Conservation (phyloP, 2,888 invertebrate genomes). For the Drosophila formosana region DNA sequence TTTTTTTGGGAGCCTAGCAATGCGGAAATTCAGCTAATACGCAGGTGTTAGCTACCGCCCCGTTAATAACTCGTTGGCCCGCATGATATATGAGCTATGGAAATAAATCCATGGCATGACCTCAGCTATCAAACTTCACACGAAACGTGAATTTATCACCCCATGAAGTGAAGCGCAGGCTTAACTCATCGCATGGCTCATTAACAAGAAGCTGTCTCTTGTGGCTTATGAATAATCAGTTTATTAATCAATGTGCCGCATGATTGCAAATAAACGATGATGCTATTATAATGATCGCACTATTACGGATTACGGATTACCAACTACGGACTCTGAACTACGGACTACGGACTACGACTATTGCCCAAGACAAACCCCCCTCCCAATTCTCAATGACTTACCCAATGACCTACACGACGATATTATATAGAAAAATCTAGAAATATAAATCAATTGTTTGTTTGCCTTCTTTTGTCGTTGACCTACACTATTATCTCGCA, state of each 20-base stretch:
- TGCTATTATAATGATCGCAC: constrained; percentile 78
- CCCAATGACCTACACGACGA: constrained; percentile 22
- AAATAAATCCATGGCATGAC: constrained; percentile 77
- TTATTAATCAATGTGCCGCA: constrained; percentile 75
- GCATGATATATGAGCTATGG: constrained; percentile 74
- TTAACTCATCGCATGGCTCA: constrained; percentile 66
- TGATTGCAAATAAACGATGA: constrained; percentile 78
- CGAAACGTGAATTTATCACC: constrained; percentile 68
- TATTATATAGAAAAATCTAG: not conserved
- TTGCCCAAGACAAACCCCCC: constrained; percentile 12
- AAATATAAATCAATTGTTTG: constrained; percentile 1
- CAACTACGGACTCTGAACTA: constrained; percentile 22
- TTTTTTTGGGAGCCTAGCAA: constrained; percentile 40
- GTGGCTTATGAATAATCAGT: constrained; percentile 77
- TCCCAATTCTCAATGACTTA: not conserved
- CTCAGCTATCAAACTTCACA: constrained; percentile 79
- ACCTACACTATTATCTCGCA: not conserved
- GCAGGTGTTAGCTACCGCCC: constrained; percentile 77
- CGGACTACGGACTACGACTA: not conserved
- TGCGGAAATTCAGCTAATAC: constrained; percentile 76
- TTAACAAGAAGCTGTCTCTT: constrained; percentile 79
- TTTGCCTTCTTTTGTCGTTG: not conserved
- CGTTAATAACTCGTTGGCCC: constrained; percentile 63
- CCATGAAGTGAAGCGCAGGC: constrained; percentile 45
- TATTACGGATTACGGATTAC: constrained; percentile 57